Evolutionary conservation across 2,888 invertebrate genomes (phyloP).

Genomic region (Physocephala rufipes): DNA sequence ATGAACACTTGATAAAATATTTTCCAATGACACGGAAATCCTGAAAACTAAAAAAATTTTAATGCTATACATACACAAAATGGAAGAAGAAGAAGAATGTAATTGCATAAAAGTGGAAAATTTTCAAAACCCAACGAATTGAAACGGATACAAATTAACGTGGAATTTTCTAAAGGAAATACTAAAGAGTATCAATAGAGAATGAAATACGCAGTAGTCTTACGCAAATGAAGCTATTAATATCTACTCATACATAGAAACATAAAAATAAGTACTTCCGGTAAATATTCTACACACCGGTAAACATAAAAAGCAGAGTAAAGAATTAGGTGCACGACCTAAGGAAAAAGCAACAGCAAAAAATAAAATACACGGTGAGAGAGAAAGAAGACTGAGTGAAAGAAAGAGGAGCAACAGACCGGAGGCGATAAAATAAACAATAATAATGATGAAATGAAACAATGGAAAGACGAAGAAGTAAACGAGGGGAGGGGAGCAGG

Average conservation of each 20-base stretch:
- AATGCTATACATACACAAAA: neutral
- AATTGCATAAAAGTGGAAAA: neutral
- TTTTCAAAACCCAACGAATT: neutral
- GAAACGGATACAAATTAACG: neutral
- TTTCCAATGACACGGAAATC: neutral
- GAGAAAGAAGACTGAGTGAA: no score
- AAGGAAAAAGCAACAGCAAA: neutral
- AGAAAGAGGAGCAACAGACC: no score
- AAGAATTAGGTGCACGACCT: no score
- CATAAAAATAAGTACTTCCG: neutral
- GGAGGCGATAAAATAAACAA: no score
- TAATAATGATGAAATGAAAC: no score
- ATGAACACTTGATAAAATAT: neutral
- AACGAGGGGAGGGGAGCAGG: neutral
- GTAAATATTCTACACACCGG: neutral
- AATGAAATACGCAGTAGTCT: no score
- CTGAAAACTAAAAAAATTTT: neutral
- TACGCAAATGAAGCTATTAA: no score
- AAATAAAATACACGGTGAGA: no score
- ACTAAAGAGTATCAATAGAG: neutral
- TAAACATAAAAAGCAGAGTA: no score
- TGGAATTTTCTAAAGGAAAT: neutral
- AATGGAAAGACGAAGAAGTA: neutral
- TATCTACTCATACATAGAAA: constrained; percentile 13
- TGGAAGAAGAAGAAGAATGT: neutral